Evolutionary conservation across 2,113 vertebrate species (phyloP), one percentile per base, ranked within the genome.

Genomic region (Thryonomys swinderianus): DNA sequence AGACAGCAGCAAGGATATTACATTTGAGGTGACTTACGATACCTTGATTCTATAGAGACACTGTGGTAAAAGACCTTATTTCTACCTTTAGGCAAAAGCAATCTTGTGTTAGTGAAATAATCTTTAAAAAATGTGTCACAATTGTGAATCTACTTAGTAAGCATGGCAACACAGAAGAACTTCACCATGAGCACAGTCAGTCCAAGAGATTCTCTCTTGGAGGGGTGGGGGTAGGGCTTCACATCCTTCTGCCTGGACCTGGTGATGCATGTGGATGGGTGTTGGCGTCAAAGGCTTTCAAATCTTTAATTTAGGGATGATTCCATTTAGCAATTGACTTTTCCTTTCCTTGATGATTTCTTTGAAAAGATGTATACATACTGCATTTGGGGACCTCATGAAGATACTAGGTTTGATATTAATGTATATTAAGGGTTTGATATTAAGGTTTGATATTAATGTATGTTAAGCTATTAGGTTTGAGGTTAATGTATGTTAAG

Each of bases 21-120:
- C 14, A 86, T 83, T 88, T 57, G 4, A 37, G 42, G 32, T 51
- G 1, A 2, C 25, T 64, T 2, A 18, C 42, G 40, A 51, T 18
- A n/a, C 10, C 27, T 57, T 42, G n/a, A 14, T 37, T 61, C 3
- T 55, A 2, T 57, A 67, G 14, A 73, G 53, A 6, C 40, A 76
- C 51, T 23, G 7, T 34, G 16, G 37, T 51, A 61, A 57, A 13
- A 81, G 61, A 90, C 59, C 20, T 93, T 55, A 5, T 84, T 23
- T 40, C 78, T 86, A 25, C 12, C 30, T 86, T 57, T 57, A 83
- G 93, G 74, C 86, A 73, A 93, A 67, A 51, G 27, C 87, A 73
- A 81, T 59, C 51, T 37, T 64, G 14, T 20, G 51, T 23, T 69
- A 80, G 87, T 32, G 25, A 91, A 62, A 57, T 9, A 13, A 48